These are phyloP conservation scores for Schizopygopsis malacanthus DNA, from an alignment of 2,797 vertebrate genomes.

Conservation along the genomic window DNA sequence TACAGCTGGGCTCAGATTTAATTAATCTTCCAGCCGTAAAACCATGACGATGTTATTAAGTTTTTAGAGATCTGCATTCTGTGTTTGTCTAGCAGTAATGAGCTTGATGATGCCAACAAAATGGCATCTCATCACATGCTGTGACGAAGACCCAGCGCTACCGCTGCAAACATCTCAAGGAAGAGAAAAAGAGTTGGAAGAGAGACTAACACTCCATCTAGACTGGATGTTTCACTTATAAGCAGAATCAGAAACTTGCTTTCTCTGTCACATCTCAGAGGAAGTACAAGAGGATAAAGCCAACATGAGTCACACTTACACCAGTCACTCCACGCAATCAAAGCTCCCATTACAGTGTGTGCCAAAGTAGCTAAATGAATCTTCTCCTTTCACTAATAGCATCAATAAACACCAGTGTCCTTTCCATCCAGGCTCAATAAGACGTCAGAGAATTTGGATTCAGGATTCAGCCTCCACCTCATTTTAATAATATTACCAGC, in stretches of 20 bases:
- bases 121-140: constrained; percentile 52
- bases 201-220: constrained; percentile 62
- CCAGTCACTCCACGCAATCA: constrained; percentile 83
- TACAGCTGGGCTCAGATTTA: constrained; percentile 58
- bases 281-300: constrained; percentile 65
- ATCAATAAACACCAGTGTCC: constrained; percentile 91
- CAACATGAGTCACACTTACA: constrained; percentile 65
- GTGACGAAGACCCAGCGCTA: constrained; percentile 63
- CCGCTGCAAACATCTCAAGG: constrained; percentile 59
- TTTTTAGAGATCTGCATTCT: constrained; percentile 67
- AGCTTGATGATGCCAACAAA: constrained; percentile 72
- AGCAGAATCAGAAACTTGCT: constrained; percentile 73
- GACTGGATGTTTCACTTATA: constrained; percentile 61
- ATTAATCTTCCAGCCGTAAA: constrained; percentile 63
- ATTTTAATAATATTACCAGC: constrained; percentile 90
- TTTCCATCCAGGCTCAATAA: constrained; percentile 70
- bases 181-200: constrained; percentile 68
- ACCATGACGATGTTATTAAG: constrained; percentile 64
- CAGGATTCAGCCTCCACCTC: constrained; percentile 79
- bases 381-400: constrained; percentile 96
- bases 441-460: constrained; percentile 86
- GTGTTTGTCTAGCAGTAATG: constrained; percentile 76
- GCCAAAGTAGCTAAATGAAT: constrained; percentile 99
- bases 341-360: constrained; percentile 90
- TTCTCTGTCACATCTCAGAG: constrained; percentile 68